Conservation (phyloP, 2,113 vertebrate species). For the Bubo blakistoni region DNA sequence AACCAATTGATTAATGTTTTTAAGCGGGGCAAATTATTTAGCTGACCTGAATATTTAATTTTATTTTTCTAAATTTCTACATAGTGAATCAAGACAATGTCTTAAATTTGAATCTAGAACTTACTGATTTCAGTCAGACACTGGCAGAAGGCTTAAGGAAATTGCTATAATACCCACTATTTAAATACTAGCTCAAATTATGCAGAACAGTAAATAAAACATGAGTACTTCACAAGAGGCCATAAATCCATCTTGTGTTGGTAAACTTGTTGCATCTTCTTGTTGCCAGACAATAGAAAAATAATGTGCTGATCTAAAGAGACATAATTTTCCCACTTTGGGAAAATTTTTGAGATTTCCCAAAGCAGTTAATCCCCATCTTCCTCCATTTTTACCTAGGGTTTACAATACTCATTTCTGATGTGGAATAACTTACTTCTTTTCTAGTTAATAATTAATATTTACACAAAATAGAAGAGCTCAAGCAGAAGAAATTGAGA, state of each 20-base stretch:
- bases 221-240: neutral
- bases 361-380: neutral
- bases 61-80: neutral
- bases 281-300: neutral
- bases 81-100: neutral
- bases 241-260: neutral
- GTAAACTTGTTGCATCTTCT: neutral
- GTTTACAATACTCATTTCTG: neutral
- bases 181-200: neutral
- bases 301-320: neutral
- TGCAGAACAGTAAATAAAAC: neutral
- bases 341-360: neutral
- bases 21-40: neutral
- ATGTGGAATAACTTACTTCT: neutral
- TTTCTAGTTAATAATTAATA: neutral
- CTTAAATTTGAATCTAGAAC: neutral
- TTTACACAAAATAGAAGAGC: neutral
- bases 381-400: neutral
- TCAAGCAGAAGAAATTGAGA: neutral
- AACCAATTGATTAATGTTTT: neutral
- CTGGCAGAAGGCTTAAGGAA: neutral
- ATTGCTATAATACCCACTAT: neutral
- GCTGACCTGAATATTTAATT: neutral
- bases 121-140: neutral
- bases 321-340: neutral